A percentile compares a stretch with the other conserved stretches of the same genome.
These are phyloP conservation scores for Callocephalon fimbriatum DNA, from an alignment of 2,113 vertebrate species.

Conservation along the genomic window DNA sequence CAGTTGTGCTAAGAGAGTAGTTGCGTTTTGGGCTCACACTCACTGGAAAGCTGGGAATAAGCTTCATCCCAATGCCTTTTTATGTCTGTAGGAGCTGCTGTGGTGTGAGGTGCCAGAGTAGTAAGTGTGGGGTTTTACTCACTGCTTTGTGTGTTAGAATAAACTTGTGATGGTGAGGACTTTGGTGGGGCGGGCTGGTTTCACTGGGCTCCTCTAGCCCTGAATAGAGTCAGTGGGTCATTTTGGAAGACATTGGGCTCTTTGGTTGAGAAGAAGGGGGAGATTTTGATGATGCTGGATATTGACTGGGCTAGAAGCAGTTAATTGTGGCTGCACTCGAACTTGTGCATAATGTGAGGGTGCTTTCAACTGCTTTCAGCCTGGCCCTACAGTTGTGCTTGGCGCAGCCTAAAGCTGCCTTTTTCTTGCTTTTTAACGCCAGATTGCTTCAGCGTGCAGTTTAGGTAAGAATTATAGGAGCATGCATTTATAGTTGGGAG, in stretches of 20 bases:
- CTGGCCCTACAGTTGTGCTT: accelerated
- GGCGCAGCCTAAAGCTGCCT: neutral
- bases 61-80: accelerated
- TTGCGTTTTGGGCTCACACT: neutral
- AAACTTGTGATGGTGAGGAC: neutral
- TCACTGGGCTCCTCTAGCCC: neutral
- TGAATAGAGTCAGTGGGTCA: accelerated
- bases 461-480: neutral
- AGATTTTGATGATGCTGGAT: neutral
- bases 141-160: accelerated
- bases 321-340: neutral
- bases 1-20: neutral
- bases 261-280: neutral
- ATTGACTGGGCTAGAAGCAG: neutral
- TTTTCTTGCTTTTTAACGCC: neutral
- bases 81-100: neutral
- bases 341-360: accelerated
- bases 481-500: neutral
- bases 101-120: neutral
- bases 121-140: neutral
- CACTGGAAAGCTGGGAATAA: accelerated
- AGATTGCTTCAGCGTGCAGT: neutral
- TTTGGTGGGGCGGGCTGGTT: neutral
- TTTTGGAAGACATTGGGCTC: accelerated
- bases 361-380: neutral